A percentile compares a stretch with the other conserved stretches of the same genome.
These are phyloP conservation scores for Ameiurus melas DNA, from an alignment of 2,113 vertebrate genomes.

Conservation along the genomic window DNA sequence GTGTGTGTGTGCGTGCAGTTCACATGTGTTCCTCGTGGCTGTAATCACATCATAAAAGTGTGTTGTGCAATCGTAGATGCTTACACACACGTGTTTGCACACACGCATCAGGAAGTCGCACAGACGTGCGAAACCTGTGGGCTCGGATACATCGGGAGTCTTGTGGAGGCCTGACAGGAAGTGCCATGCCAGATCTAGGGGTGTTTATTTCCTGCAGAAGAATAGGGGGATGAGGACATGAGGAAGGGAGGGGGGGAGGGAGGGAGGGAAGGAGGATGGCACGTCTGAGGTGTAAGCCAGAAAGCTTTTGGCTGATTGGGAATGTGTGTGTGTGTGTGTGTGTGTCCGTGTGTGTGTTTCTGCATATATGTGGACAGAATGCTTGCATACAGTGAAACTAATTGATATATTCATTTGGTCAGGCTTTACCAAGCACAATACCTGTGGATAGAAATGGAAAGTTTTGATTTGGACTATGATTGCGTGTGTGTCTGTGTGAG, in stretches of 20 bases:
- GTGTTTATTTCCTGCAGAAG: conserved; percentile 41
- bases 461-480: neutral
- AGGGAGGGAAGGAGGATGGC: conserved; percentile 26
- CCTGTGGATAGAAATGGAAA: conserved; percentile 4
- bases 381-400: neutral
- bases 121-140: conserved; percentile 9
- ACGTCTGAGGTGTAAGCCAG: conserved; percentile 20
- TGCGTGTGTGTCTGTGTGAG: neutral
- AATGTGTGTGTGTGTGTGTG: conserved; percentile 18
- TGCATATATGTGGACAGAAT: neutral
- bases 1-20: neutral
- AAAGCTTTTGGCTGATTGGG: neutral
- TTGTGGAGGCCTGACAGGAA: conserved; percentile 38
- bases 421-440: neutral
- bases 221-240: conserved; percentile 32
- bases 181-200: conserved; percentile 8
- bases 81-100: conserved; percentile 23
- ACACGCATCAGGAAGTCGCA: neutral
- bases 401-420: neutral
- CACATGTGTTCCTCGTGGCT: conserved; percentile 13
- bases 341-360: conserved; percentile 43
- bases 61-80: neutral
- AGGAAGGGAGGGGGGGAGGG: conserved; percentile 17
- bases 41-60: conserved; percentile 8
- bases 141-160: neutral